Evolutionary conservation across 1,140 invertebrate genomes (phyloP), one percentile per base, ranked within the genome.

Genomic region (Ylistrum balloti): DNA sequence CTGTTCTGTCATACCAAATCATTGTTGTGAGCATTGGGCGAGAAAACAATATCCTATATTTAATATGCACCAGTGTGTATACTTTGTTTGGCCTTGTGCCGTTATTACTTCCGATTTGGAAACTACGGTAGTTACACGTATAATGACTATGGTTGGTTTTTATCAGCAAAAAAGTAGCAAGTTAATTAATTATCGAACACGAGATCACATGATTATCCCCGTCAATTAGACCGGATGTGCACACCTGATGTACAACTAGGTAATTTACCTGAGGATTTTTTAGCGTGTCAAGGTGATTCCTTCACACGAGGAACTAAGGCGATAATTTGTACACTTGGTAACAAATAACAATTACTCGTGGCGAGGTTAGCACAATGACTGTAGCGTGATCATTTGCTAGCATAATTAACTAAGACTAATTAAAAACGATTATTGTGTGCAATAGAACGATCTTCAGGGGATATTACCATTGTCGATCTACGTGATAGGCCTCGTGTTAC

Each of bases 151-250:
- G 56, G 3, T 28, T 74, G 17, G 22, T 74, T 17, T 45, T 45
- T 45, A 45, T 45, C 41, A 17, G 41, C 13, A 38, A 38, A 38
- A 38, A 5, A 48, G 45, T 28, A 74, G 28, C n/a, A 74, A n/a
- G 56, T 74, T 74, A 74, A 74, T 74, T 28, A 74, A 74, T 74
- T 28, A 74, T 74, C 56, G 56, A 74, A 74, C 56, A 74, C 56
- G 56, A 28, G n/a, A 74, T 74, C 56, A 74, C 56, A 74, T 48
- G 56, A 3, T n/a, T 17, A 38, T 74, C 5, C 56, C 56, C 28
- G 56, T 74, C n/a, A 74, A 74, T 74, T 74, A n/a, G 56, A 74
- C 56, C 56, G 56, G 56, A 74, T n/a, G 56, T 74, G n/a, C 56
- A 74, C 56, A 74, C 22, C 56, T 74, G 56, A 74, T 74, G n/a